Evolutionary conservation across 2,888 invertebrate species (phyloP).

Genomic region (Ectropis crepuscularia): DNA sequence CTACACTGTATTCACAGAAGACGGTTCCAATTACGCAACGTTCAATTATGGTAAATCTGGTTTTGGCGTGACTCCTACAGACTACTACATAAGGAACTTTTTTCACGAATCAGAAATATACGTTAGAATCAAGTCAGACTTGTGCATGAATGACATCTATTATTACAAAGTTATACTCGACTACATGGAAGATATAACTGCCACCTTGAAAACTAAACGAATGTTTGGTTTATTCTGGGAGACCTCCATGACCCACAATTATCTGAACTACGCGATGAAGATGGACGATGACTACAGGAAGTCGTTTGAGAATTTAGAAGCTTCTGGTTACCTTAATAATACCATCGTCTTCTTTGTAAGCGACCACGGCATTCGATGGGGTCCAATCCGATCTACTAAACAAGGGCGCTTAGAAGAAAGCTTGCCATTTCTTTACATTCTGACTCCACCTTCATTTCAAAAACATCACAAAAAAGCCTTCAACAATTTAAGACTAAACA

Average conservation of each 20-base stretch:
- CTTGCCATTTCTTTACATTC: conserved; percentile 90
- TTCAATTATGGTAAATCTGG: conserved; percentile 93
- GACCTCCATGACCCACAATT: conserved; percentile 93
- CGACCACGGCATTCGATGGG: conserved; percentile 96
- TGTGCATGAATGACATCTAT: conserved; percentile 89
- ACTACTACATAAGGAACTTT: conserved; percentile 92
- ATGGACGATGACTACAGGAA: conserved; percentile 88
- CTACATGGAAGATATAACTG: conserved; percentile 87
- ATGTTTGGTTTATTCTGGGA: conserved; percentile 95
- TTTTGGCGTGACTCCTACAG: conserved; percentile 91
- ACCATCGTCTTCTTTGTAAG: conserved; percentile 91
- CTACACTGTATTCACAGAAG: conserved; percentile 93
- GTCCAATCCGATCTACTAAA: conserved; percentile 91
- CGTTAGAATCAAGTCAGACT: conserved; percentile 88
- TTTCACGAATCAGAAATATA: conserved; percentile 86
- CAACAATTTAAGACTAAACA: conserved; percentile 87
- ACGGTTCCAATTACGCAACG: conserved; percentile 90
- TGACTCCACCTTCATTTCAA: conserved; percentile 90
- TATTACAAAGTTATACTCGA: conserved; percentile 89
- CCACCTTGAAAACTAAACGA: conserved; percentile 82
- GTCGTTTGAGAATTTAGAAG: conserved; percentile 83
- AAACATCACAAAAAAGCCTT: conserved; percentile 85
- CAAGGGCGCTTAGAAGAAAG: conserved; percentile 95
- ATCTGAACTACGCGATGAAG: conserved; percentile 89
- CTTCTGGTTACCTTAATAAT: conserved; percentile 84